Conservation (phyloP, 1,140 invertebrate genomes). For the Eulimnadia texana region DNA sequence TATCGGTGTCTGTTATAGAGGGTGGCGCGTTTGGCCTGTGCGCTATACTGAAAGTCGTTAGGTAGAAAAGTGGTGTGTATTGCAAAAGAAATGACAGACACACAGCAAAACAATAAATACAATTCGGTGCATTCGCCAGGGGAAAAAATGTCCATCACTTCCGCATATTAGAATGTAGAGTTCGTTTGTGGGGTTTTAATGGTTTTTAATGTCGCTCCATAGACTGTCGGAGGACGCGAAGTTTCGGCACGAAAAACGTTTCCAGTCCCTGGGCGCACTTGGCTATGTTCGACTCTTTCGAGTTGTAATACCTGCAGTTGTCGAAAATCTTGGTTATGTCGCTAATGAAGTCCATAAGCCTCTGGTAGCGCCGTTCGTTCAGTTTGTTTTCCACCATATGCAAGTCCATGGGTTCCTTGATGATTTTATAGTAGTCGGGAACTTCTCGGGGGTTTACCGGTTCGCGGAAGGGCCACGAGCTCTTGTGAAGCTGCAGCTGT, state of each 20-base stretch:
- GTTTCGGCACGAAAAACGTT: slow-evolving; percentile 67
- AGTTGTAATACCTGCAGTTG: slow-evolving; percentile 94
- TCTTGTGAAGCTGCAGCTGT: slow-evolving; percentile 75
- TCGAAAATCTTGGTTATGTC: slow-evolving; percentile 97
- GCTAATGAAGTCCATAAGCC: slow-evolving; percentile 84
- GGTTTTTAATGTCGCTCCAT: neutral
- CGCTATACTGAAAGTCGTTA: too few species aligned
- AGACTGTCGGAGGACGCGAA: neutral
- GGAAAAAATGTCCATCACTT: too few species aligned
- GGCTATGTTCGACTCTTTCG: slow-evolving; percentile 84
- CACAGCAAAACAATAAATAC: too few species aligned
- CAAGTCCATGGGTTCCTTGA: slow-evolving; percentile 96
- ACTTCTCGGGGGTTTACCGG: slow-evolving; percentile 88
- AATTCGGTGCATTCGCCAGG: too few species aligned
- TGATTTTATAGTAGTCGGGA: slow-evolving; percentile 92
- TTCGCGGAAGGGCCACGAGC: slow-evolving; percentile 93
- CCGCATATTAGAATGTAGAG: too few species aligned
- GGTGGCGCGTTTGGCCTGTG: too few species aligned
- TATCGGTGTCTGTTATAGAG: too few species aligned
- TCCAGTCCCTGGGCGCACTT: slow-evolving; percentile 89
- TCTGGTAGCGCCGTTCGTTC: slow-evolving; percentile 64
- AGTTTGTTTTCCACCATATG: slow-evolving; percentile 82
- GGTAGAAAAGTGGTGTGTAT: too few species aligned
- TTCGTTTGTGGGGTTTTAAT: too few species aligned
- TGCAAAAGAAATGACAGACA: too few species aligned